Base-by-base conservation (phyloP, 2,113 vertebrate species). In the Microtus montanus region DNA sequence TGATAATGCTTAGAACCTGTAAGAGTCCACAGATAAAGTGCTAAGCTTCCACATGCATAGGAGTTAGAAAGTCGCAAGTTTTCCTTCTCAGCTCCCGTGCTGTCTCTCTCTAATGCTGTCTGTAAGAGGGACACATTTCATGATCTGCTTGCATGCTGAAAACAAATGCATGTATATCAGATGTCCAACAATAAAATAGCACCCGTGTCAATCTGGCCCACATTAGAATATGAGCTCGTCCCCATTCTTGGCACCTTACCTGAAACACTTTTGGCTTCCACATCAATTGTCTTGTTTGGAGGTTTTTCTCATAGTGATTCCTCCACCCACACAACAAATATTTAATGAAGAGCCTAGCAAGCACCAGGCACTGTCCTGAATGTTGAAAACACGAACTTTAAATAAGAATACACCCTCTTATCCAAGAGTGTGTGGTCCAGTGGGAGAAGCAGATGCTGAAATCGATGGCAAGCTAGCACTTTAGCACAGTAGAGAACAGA, bases 181-280 rank as follows among this genome's bases (percentile, higher is more conserved):
- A 92, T 84, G 38, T 93, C 85, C 95, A 93, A 24, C 33, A 80
- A 24, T 74, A 92, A 86, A 47, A 70, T 13, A 54, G 4, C 22
- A 44, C 38, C 80, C 13, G 41, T 49, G 22, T 86, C 20, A 70
- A 54, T n/a, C 12, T 35, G 84, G 47, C 47, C 33, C 78, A 73
- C 28, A 17, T 41, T 54, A 82, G 64, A 44, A 88, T 71, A 30
- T 6, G 3, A 13, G 64, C 58, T 66, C 44, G 6, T 49, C 71
- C 47, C 17, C 13, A 30, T 3, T 41, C 44, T 90, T 41, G 5
- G 13, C 38, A 77, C 49, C 7, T 84, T 87, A 78, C 78, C 8
- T 83, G 24, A 88, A 66, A 68, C 44, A 22, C 44, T 91, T 78
- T 85, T 2, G 14, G 44, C 86, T 85, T 90, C 61, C 83, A 66